Conservation (phyloP, 2,888 invertebrate species). For the Callinectes sapidus region DNA sequence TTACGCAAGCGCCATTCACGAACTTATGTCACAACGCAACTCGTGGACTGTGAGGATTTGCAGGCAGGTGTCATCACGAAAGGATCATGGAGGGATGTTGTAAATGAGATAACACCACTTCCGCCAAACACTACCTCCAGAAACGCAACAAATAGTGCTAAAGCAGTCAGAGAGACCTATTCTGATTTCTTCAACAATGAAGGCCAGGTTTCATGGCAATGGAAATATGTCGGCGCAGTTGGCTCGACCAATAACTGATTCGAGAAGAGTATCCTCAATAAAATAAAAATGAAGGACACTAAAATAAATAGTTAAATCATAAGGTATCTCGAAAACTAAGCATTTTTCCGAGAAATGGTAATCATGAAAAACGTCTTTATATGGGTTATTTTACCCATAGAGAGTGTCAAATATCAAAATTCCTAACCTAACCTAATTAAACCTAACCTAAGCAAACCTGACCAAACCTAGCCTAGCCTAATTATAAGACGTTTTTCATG, state of each 20-base stretch:
- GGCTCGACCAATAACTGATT: background rate
- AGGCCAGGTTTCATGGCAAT: slow-evolving; percentile 29
- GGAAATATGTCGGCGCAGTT: slow-evolving; percentile 32
- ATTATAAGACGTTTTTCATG: no score
- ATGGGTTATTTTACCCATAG: no score
- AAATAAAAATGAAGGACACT: no score
- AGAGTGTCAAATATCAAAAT: no score
- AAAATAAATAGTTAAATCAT: background rate
- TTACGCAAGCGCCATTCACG: slow-evolving; percentile 32
- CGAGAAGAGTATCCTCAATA: background rate
- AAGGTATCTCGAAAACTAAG: no score
- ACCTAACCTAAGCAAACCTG: no score
- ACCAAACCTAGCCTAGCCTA: no score
- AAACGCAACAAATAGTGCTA: slow-evolving; percentile 32
- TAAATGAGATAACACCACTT: slow-evolving; percentile 41
- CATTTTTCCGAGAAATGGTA: no score
- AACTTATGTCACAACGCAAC: slow-evolving; percentile 42
- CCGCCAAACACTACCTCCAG: slow-evolving; percentile 29
- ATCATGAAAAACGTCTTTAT: no score
- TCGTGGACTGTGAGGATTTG: slow-evolving; percentile 44
- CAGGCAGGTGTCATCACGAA: slow-evolving; percentile 42
- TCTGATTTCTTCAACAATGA: background rate
- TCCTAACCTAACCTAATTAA: no score
- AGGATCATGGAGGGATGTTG: slow-evolving; percentile 38
- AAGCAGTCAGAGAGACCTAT: slow-evolving; percentile 5